A percentile compares a stretch with the other conserved stretches of the same genome.
Conservation (phyloP, 1,140 invertebrate genomes). For the Liolophura sinensis region DNA sequence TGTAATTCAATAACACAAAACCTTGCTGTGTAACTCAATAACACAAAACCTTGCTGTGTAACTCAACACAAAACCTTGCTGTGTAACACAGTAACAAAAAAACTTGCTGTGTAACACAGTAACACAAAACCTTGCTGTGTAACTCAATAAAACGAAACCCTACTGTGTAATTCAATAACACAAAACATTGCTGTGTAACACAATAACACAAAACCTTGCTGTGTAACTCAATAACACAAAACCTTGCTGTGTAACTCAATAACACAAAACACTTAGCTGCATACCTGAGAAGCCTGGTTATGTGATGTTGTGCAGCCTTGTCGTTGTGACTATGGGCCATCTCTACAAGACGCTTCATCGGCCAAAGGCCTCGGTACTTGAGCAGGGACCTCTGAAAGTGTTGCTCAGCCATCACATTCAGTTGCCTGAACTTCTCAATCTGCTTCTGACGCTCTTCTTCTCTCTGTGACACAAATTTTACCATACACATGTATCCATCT, state of each 20-base stretch:
- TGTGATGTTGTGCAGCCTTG: constrained; percentile 32
- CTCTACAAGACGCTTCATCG: constrained; percentile 42
- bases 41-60: no score
- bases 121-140: not conserved
- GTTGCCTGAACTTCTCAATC: constrained; percentile 30
- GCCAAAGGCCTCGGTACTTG: constrained; percentile 46
- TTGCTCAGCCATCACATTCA: constrained; percentile 33
- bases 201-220: no score
- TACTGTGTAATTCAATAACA: no score
- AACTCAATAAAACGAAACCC: not conserved
- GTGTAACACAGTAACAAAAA: no score
- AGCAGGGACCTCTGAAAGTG: constrained; percentile 40
- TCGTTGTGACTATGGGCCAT: constrained; percentile 28
- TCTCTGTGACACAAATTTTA: constrained; percentile 24
- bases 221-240: not conserved
- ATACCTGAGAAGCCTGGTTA: constrained; percentile 28
- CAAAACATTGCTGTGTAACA: no score
- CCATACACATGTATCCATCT: no score
- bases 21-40: no score
- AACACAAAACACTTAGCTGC: no score
- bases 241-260: no score
- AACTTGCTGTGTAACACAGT: no score
- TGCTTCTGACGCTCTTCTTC: constrained; percentile 37
- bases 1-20: no score
- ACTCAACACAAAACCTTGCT: no score